These are phyloP conservation scores for Drosophila sechellia DNA, from an alignment of 1,140 invertebrate species.

Conservation along the genomic window DNA sequence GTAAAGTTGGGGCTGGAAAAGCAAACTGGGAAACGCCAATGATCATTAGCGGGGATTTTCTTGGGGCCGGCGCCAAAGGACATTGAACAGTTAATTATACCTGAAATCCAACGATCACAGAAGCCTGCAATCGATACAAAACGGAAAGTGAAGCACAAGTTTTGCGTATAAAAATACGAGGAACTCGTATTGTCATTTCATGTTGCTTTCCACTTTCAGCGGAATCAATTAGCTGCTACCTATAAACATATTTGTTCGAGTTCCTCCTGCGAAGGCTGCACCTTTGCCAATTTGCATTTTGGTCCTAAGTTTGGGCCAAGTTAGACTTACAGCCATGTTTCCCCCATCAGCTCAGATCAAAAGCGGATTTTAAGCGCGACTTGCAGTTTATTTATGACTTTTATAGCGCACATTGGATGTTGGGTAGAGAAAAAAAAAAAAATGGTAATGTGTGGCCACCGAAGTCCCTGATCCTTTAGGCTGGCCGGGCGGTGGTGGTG, in stretches of 20 bases:
- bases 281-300: no score
- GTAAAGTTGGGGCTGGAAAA: not conserved
- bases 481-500: not conserved
- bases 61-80: not conserved
- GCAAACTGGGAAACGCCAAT: slow-evolving; percentile 10
- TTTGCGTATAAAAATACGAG: not conserved
- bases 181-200: not conserved
- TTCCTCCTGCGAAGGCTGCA: no score
- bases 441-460: not conserved
- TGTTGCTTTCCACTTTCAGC: no score
- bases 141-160: not conserved
- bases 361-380: not conserved
- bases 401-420: not conserved
- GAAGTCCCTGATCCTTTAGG: not conserved
- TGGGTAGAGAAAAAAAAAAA: slow-evolving; percentile 5
- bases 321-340: no score
- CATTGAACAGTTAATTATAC: slow-evolving; percentile 26
- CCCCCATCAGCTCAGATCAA: not conserved
- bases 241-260: no score
- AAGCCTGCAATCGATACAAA: slow-evolving; percentile 5
- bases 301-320: no score
- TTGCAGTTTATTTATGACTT: not conserved
- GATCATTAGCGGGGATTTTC: slow-evolving; percentile 43
- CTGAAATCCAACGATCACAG: not conserved
- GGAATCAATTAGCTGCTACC: no score